Percentiles rank a stretch among this genome's conserved stretches.
phyloP scores from a whole-genome alignment of 2,797 vertebrate species.

The Phoxinus dragarum region DNA sequence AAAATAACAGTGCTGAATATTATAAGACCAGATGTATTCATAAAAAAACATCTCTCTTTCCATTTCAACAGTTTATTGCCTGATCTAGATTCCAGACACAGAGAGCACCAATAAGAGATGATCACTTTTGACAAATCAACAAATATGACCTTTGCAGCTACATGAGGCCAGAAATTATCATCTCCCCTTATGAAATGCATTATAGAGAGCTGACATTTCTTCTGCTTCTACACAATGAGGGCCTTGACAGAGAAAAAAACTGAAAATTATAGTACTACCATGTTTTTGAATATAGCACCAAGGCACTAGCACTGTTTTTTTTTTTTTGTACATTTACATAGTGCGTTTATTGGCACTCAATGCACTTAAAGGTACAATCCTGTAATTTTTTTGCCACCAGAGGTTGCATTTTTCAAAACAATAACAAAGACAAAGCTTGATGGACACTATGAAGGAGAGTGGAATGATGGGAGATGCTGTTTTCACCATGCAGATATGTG shows the following conservation, averaged over 20 bases:
- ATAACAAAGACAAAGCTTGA: too few species aligned
- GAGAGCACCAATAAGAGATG: constrained; percentile 43
- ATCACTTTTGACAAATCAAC: constrained; percentile 56
- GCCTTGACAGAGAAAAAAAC: neutral
- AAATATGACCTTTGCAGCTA: constrained; percentile 44
- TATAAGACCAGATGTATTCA: neutral
- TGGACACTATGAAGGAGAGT: too few species aligned
- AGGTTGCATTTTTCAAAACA: too few species aligned
- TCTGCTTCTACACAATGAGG: neutral
- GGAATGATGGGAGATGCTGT: too few species aligned
- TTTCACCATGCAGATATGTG: too few species aligned
- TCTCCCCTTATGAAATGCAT: neutral
- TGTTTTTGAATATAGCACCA: neutral
- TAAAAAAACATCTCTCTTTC: neutral
- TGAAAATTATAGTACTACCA: neutral
- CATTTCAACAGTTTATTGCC: neutral
- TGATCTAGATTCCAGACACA: neutral
- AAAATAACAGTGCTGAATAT: neutral
- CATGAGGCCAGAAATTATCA: constrained; percentile 41
- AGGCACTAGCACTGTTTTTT: neutral
- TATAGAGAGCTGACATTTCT: neutral
- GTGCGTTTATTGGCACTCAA: neutral
- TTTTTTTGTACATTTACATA: neutral
- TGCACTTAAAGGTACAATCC: too few species aligned
- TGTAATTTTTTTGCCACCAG: too few species aligned